Evolutionary conservation across 2,888 invertebrate species (phyloP).

Genomic region (Oligia latruncula): DNA sequence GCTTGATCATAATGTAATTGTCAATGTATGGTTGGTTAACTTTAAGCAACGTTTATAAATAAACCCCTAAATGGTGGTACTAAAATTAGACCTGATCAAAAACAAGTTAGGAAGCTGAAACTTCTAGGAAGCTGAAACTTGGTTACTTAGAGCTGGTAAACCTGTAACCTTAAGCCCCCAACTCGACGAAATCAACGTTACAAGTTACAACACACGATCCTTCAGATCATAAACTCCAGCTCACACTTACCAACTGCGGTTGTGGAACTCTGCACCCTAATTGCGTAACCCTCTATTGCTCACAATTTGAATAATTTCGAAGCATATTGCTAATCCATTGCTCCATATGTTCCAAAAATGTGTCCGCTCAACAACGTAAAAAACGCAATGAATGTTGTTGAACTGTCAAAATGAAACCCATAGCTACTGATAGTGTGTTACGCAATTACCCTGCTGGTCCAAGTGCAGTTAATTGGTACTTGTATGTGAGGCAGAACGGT

Average conservation of each 20-base stretch:
- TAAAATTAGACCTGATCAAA: too few relatives aligned
- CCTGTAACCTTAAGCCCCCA: too few relatives aligned
- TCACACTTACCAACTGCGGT: neutral
- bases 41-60: neutral
- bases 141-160: neutral
- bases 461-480: conserved; percentile 25
- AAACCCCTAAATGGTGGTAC: neutral
- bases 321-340: too few relatives aligned
- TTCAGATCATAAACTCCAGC: neutral
- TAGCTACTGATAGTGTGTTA: too few relatives aligned
- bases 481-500: conserved; percentile 1
- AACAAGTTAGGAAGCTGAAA: neutral
- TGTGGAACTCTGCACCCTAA: neutral
- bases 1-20: neutral
- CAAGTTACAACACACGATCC: neutral
- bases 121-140: neutral
- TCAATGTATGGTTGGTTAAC: neutral
- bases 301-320: too few relatives aligned
- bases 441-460: neutral
- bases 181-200: neutral
- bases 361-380: too few relatives aligned
- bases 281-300: too few relatives aligned
- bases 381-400: too few relatives aligned
- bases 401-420: too few relatives aligned
- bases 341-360: too few relatives aligned